Evolutionary conservation across 2,888 invertebrate genomes (phyloP), one percentile per base, ranked within the genome.

Genomic region (Opisthograptis luteolata): DNA sequence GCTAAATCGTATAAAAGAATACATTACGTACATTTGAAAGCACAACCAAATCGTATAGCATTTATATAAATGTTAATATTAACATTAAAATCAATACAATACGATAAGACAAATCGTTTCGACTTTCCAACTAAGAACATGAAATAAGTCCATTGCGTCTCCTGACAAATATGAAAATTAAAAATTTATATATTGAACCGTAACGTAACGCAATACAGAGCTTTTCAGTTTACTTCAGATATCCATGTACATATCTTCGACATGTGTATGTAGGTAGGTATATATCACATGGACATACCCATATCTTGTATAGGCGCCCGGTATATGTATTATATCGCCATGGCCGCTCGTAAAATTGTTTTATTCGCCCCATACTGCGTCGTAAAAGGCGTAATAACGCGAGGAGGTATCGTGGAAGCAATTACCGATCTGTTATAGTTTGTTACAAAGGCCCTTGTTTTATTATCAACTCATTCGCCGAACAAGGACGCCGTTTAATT

Each of bases 401-500:
- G 82, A 85, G 87, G 79, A 89, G 89, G 89, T 85, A 89, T 88
- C 87, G 89, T 85, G 84, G 85, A 87, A 87, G 87, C 90, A 90
- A 90, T 90, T 90, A 90, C 89, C 79, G 87, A 90, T 89, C 90
- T 89, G 89, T 89, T 89, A 90, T 89, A 90, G 90, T 89, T 89
- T 89, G 90, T 89, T 87, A 89, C 90, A 87, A 89, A 86, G 86
- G 87, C 85, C 85, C 85, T 82, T 85, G 84, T 89, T 90, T 89
- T 89, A 89, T 87, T 87, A 88, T 87, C 87, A 84, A 84, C 87
- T 86, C 87, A 85, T 89, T 89, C 83, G 79, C 73, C 69, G 82
- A 84, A 88, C 88, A 84, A 87, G 86, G 86, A 81, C 81, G 77
- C 64, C 73, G 79, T 81, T 87, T 82, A 85, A 87, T 85, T 82